A percentile compares a stretch with the other conserved stretches of the same genome.
phyloP scores from a whole-genome alignment of 1,140 invertebrate genomes.

The Drosophila triauraria region DNA sequence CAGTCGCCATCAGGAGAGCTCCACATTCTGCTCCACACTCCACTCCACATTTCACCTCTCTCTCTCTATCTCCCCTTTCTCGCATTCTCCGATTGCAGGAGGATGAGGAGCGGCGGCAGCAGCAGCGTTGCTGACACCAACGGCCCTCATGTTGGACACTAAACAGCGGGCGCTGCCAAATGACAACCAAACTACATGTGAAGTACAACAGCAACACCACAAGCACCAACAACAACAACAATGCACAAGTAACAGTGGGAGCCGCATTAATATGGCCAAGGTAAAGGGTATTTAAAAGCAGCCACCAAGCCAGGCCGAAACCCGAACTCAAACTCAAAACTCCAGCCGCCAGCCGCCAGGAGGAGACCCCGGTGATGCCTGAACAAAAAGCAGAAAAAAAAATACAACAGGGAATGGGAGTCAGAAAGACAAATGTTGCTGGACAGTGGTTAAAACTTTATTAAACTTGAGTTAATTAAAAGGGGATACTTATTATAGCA shows the following conservation, averaged over 20 bases:
- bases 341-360: conserved; percentile 24
- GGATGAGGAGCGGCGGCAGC: conserved; percentile 25
- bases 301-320: conserved; percentile 57
- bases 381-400: conserved; percentile 18
- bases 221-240: conserved; percentile 51
- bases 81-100: conserved; percentile 37
- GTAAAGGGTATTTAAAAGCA: conserved; percentile 84
- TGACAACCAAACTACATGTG: conserved; percentile 82
- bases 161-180: conserved; percentile 83
- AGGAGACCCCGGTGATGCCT: conserved; percentile 26
- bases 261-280: conserved; percentile 82
- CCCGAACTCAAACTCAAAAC: conserved; percentile 22
- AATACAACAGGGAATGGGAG: conserved; percentile 40
- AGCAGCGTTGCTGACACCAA: conserved; percentile 72
- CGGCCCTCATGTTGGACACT: conserved; percentile 83
- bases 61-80: conserved; percentile 20
- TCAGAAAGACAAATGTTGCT: conserved; percentile 59
- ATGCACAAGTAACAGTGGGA: conserved; percentile 77
- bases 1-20: conserved; percentile 20
- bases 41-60: conserved; percentile 5
- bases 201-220: conserved; percentile 77
- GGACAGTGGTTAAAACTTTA: conserved; percentile 18
- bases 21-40: conserved; percentile 25
- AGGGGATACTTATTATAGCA: too few species aligned
- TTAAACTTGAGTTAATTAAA: neutral